Conservation (phyloP, 2,888 invertebrate species). For the Campoplex nolae region DNA sequence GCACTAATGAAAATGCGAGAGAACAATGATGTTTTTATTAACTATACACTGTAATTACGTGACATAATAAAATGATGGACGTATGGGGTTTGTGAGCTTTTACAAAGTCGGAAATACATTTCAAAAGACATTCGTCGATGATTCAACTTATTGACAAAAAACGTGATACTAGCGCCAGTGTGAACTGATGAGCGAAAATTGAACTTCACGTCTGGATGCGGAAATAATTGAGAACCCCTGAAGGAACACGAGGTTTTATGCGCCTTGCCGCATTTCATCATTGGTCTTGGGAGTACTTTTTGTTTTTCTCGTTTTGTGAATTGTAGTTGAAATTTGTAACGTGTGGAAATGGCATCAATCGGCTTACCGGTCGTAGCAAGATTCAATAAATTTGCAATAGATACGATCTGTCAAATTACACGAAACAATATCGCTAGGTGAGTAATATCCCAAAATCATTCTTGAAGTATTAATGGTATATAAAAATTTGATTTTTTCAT, state of each 20-base stretch:
- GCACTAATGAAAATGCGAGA: conserved; percentile 44
- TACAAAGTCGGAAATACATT: neutral
- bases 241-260: conserved; percentile 38
- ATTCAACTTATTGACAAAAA: neutral
- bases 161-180: neutral
- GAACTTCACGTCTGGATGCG: neutral
- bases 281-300: conserved; percentile 31
- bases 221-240: conserved; percentile 35
- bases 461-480: neutral
- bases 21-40: conserved; percentile 54
- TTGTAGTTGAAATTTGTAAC: conserved; percentile 45
- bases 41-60: conserved; percentile 71
- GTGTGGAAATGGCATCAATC: conserved; percentile 85
- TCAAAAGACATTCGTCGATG: no score
- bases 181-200: neutral
- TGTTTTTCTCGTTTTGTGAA: conserved; percentile 28
- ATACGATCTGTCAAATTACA: conserved; percentile 84
- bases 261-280: conserved; percentile 59
- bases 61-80: conserved; percentile 77
- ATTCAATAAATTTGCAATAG: conserved; percentile 85
- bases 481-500: neutral
- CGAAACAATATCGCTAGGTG: conserved; percentile 85
- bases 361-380: conserved; percentile 85
- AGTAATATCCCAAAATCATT: conserved; percentile 62
- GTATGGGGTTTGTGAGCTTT: conserved; percentile 28